phyloP scores from a whole-genome alignment of 2,888 invertebrate genomes.

The Ecdyonurus torrentis region DNA sequence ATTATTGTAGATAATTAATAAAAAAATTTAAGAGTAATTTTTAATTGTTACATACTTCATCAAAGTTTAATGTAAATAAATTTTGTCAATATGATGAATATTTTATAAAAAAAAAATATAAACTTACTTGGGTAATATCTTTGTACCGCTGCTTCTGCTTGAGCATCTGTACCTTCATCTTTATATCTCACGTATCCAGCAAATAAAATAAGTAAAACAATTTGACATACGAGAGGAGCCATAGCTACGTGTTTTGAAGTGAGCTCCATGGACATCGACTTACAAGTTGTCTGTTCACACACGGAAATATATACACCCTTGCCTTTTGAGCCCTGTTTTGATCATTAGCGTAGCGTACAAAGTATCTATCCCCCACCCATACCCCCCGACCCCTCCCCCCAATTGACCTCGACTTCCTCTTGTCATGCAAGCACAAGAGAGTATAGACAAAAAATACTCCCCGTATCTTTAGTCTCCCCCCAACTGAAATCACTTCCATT shows the following conservation, averaged over 20 bases:
- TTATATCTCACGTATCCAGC: not conserved
- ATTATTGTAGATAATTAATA: too few relatives aligned
- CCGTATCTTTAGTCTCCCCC: too few relatives aligned
- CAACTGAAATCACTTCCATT: too few relatives aligned
- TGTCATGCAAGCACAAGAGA: too few relatives aligned
- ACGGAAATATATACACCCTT: not conserved
- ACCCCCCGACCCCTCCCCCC: not conserved
- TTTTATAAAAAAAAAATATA: too few relatives aligned
- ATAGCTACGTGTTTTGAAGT: not conserved
- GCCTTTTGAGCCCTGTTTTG: not conserved
- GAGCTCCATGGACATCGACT: not conserved
- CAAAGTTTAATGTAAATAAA: too few relatives aligned
- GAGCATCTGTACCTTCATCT: not conserved
- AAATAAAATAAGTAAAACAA: not conserved
- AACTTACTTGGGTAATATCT: not conserved
- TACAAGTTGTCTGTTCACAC: not conserved
- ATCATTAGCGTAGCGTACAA: not conserved
- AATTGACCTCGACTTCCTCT: not conserved
- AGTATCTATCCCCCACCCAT: too few relatives aligned
- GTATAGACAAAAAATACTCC: too few relatives aligned
- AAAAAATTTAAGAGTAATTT: too few relatives aligned
- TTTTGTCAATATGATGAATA: too few relatives aligned
- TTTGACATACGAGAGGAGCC: not conserved
- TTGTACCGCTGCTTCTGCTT: not conserved
- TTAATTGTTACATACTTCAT: too few relatives aligned